Evolutionary conservation across 1,140 invertebrate species (phyloP), one percentile per base, ranked within the genome.

Genomic region (Zaprionus kolodkinae): DNA sequence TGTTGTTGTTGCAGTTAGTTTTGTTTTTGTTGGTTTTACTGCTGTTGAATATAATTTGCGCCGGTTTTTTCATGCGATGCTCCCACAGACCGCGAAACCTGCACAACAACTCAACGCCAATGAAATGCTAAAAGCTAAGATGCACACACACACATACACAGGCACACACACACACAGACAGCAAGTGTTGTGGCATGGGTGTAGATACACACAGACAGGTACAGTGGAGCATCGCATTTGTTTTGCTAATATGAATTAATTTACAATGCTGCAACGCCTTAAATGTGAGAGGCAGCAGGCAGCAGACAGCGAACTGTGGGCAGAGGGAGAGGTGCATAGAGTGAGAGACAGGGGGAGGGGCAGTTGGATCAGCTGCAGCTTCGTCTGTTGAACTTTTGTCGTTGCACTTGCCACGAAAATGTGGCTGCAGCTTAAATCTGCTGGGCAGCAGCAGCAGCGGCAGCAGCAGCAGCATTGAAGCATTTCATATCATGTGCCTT

Each of bases 181-280:
- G 27, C 35, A 1, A 11, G 38, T n/a, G 40, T 38, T 15, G 17
- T 17, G 27, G 17, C 61, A 50, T 70, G 57, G 25, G 50, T 54
- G 43, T 21, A 52, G 17, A 61, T 21, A 65, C 7, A 75, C 21
- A 73, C 45, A 78, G 63, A 71, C 35, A 55, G 2, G 9, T 38
- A 35, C 59, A 60, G 17, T 55, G 38, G 43, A 63, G 64, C 76
- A 67, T 73, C 79, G 85, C 81, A 89, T 88, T 89, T 88, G 84
- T 88, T 88, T 89, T 72, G 84, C 84, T 88, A 88, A 88, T 88
- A 88, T 88, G 80, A 88, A 88, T 88, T 88, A 88, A 88, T 88
- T 88, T 88, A 89, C 85, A 89, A 89, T 81, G 73, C 85, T 73
- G 81, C 81, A 73, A 85, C 81, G 78, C 72, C 77, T 77, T 62